Base-by-base conservation (phyloP, 2,797 vertebrate species). In the Antennarius maculatus region DNA sequence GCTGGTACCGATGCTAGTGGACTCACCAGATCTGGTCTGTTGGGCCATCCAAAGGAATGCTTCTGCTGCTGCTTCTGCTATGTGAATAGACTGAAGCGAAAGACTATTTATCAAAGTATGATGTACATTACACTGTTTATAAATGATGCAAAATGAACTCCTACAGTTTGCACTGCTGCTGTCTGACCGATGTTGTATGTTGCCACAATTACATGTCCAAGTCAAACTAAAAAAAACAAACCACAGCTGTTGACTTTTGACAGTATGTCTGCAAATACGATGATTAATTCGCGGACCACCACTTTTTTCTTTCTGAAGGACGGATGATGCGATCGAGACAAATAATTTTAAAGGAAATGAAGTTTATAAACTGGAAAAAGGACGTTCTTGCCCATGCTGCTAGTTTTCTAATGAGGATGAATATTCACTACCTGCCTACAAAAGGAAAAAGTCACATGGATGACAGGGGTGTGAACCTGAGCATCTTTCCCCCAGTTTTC, bases 71-170 rank as follows among this genome's bases (percentile, higher is more conserved):
- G 39, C 62, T 43, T 56, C 29, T 52, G 61, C 12, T 52, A 8
- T 54, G 53, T 61, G 66, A 61, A 57, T 31, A 67, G 71, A 69
- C 51, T 2, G 61, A 65, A 59, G 34, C 43, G 59, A 85, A 81
- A 75, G 56, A 47, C 47, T 77, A 74, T 45, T 81, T 67, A 71
- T 74, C 71, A 86, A 88, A 88, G 85, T 90, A 85, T 88, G 85
- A 88, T 83, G 87, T 81, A 82, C 59, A 78, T 76, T 72, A 73
- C 54, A 79, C 77, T 78, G 81, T 86, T 90, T 83, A 71, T 81
- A 84, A 84, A 82, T 64, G 76, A 90, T 87, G 85, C 82, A 88
- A 88, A 89, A 85, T 74, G 68, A 79, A 72, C 84, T 83, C 66
- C 79, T 13, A 60, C 82, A 85, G 85, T 77, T 80, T 82, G 76